Conservation (phyloP, 2,797 vertebrate genomes). For the Macrochelys suwanniensis region DNA sequence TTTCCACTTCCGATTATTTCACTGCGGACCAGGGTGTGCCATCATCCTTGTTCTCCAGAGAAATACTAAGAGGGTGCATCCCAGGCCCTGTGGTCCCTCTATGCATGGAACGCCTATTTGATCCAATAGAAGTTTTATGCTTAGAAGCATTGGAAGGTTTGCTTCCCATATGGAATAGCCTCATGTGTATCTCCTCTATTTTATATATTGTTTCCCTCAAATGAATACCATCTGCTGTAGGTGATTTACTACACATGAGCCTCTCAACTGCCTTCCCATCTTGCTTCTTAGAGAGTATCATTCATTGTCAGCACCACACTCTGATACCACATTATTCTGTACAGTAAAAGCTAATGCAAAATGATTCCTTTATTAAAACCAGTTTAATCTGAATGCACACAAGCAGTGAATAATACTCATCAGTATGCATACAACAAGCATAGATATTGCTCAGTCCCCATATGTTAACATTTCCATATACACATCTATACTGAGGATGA, state of each 20-base stretch:
- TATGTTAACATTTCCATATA: not conserved
- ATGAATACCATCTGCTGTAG: not conserved
- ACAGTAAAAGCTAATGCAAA: not conserved
- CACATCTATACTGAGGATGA: not conserved
- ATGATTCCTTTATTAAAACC: not conserved
- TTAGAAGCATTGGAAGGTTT: not conserved
- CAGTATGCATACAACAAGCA: not conserved
- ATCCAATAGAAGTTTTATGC: not conserved
- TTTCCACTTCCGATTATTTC: not conserved
- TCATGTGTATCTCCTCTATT: not conserved
- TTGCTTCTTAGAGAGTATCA: not conserved
- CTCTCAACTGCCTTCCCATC: not conserved
- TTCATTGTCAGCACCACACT: not conserved
- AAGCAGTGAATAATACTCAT: accelerated
- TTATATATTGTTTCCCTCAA: not conserved
- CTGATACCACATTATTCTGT: not conserved
- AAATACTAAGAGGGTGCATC: not conserved
- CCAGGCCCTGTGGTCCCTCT: not conserved
- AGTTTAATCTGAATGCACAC: not conserved
- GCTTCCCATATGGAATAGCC: not conserved
- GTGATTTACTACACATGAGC: not conserved
- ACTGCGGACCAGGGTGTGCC: accelerated
- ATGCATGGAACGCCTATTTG: not conserved
- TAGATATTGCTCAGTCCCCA: not conserved
- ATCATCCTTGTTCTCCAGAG: accelerated